These are phyloP conservation scores for Mesorhabditis sp. DNA, from an alignment of 2,888 invertebrate species.

Conservation along the genomic window DNA sequence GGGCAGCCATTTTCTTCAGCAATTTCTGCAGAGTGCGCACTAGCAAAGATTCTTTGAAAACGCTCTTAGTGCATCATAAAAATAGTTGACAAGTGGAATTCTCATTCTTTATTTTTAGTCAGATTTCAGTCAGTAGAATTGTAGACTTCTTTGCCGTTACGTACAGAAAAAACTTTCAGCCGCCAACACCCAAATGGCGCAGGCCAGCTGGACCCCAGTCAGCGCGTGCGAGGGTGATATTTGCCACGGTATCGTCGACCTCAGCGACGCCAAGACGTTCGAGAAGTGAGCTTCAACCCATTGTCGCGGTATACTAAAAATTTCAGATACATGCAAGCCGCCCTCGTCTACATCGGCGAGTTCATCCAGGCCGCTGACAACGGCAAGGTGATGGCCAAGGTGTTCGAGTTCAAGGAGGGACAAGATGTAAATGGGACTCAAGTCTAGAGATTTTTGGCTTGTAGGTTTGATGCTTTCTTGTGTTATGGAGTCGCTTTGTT, in stretches of 20 bases:
- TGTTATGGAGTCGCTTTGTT: too few relatives aligned
- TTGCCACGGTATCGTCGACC: constrained; percentile 6
- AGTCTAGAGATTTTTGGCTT: background rate
- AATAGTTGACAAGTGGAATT: too few relatives aligned
- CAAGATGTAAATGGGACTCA: background rate
- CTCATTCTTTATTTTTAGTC: too few relatives aligned
- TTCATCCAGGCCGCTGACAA: constrained; percentile 1
- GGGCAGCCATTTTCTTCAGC: too few relatives aligned
- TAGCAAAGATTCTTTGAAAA: too few relatives aligned
- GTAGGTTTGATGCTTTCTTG: background rate
- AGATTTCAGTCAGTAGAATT: too few relatives aligned
- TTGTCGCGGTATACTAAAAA: background rate
- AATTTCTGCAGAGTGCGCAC: too few relatives aligned
- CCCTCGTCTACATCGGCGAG: constrained; percentile 2
- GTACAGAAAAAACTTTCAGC: constrained; percentile 9
- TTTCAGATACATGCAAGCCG: constrained; percentile 2
- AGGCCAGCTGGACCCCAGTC: constrained; percentile 24
- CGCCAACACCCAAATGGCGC: constrained; percentile 27
- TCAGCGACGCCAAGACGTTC: background rate
- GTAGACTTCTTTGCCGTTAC: too few relatives aligned
- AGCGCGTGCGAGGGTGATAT: constrained; percentile 6
- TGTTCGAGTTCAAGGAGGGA: constrained; percentile 4
- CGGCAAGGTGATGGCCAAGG: constrained; percentile 5
- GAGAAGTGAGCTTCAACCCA: background rate
- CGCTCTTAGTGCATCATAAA: too few relatives aligned